These are phyloP conservation scores for Scarus forsteni DNA, from an alignment of 2,797 vertebrate genomes.

Conservation along the genomic window DNA sequence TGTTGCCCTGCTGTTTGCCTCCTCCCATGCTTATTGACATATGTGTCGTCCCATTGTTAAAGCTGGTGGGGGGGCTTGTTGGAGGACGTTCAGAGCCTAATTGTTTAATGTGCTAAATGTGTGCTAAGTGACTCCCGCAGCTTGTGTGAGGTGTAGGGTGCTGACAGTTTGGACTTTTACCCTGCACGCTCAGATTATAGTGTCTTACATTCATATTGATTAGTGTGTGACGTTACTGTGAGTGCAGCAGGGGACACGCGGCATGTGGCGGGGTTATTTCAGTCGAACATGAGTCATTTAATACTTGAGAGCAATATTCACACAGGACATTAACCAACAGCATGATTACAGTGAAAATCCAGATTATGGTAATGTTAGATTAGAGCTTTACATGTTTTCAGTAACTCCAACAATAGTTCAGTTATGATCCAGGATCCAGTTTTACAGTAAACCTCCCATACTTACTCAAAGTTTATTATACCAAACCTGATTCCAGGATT, in stretches of 20 bases:
- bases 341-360: constrained; percentile 44
- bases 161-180: constrained; percentile 2
- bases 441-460: constrained; percentile 7
- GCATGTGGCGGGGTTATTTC: constrained; percentile 25
- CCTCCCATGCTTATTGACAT: background rate
- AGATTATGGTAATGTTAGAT: constrained; percentile 56
- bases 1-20: constrained; percentile 1
- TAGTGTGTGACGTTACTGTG: constrained; percentile 38
- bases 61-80: background rate
- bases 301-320: constrained; percentile 40
- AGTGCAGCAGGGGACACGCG: constrained; percentile 32
- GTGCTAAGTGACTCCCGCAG: constrained; percentile 27
- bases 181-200: constrained; percentile 16
- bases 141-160: constrained; percentile 8
- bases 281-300: constrained; percentile 42
- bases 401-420: constrained; percentile 40
- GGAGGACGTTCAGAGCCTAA: constrained; percentile 9
- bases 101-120: constrained; percentile 42
- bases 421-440: constrained; percentile 21
- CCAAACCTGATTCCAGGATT: background rate
- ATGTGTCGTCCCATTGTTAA: constrained; percentile 22
- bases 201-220: constrained; percentile 53
- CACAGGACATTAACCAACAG: constrained; percentile 44
- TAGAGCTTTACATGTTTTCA: constrained; percentile 41
- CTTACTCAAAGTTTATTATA: background rate